phyloP scores from a whole-genome alignment of 2,113 vertebrate species.

The Leuciscus idus region DNA sequence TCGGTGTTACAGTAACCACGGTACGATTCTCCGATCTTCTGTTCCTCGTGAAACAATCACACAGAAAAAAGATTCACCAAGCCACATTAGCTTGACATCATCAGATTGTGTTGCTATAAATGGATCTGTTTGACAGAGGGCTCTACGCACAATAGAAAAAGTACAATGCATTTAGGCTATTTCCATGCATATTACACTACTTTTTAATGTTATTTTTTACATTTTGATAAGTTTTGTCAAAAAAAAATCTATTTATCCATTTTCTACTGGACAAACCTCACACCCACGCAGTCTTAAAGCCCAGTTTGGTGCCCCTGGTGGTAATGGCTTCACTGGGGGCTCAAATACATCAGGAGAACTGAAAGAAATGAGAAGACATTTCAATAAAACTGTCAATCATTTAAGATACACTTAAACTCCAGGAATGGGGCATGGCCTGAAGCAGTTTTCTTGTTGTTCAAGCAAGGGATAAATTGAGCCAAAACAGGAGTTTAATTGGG shows the following conservation, averaged over 20 bases:
- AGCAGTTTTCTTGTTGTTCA: neutral
- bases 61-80: constrained; percentile 35
- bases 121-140: neutral
- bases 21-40: constrained; percentile 88
- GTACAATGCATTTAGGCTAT: neutral
- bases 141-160: neutral
- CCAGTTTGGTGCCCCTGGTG: constrained; percentile 79
- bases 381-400: neutral
- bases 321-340: constrained; percentile 74
- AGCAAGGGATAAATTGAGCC: neutral
- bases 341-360: constrained; percentile 67
- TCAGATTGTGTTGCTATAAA: neutral
- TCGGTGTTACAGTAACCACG: constrained; percentile 84
- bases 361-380: neutral
- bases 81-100: constrained; percentile 11
- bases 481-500: neutral
- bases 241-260: neutral
- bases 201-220: neutral
- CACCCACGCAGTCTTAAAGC: constrained; percentile 78
- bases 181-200: neutral
- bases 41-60: constrained; percentile 29
- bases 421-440: neutral
- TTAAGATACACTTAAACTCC: neutral
- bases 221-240: neutral
- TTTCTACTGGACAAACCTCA: constrained; percentile 73